Conservation (phyloP, 2,797 vertebrate genomes). For the Dromococcyx pavoninus region DNA sequence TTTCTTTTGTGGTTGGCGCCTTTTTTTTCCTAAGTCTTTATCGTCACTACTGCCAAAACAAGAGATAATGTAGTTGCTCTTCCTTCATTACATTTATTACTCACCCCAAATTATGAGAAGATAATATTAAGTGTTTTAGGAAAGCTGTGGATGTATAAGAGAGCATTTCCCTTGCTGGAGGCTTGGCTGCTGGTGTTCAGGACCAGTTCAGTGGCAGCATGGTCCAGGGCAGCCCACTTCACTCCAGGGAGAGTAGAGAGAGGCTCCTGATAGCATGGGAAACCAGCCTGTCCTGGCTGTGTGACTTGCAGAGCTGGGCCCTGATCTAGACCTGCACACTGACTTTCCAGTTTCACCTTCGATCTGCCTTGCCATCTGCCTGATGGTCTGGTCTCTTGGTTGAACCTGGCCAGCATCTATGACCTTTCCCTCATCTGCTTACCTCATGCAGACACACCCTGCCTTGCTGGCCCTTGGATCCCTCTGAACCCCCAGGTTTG, state of each 20-base stretch:
- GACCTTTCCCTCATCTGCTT: background rate
- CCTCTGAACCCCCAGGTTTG: fast-evolving
- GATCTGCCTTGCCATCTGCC: background rate
- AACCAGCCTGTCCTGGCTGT: fast-evolving
- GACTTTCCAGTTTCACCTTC: background rate
- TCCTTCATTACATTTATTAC: background rate
- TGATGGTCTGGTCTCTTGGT: too few relatives aligned
- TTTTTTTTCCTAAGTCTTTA: background rate
- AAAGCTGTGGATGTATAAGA: background rate
- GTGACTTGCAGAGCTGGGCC: background rate
- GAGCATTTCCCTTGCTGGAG: background rate
- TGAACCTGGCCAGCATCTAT: too few relatives aligned
- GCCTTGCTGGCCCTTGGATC: fast-evolving
- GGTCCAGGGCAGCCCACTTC: background rate
- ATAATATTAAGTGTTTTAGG: background rate
- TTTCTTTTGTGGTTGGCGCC: background rate
- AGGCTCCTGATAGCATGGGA: fast-evolving
- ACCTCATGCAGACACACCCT: fast-evolving
- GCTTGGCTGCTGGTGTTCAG: background rate
- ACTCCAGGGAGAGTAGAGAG: fast-evolving
- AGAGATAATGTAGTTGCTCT: background rate
- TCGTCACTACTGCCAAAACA: background rate
- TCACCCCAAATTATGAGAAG: background rate
- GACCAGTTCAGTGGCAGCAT: background rate
- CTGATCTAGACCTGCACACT: background rate